Evolutionary conservation across 2,797 vertebrate genomes (phyloP).

Genomic region (Delichon dasypus): DNA sequence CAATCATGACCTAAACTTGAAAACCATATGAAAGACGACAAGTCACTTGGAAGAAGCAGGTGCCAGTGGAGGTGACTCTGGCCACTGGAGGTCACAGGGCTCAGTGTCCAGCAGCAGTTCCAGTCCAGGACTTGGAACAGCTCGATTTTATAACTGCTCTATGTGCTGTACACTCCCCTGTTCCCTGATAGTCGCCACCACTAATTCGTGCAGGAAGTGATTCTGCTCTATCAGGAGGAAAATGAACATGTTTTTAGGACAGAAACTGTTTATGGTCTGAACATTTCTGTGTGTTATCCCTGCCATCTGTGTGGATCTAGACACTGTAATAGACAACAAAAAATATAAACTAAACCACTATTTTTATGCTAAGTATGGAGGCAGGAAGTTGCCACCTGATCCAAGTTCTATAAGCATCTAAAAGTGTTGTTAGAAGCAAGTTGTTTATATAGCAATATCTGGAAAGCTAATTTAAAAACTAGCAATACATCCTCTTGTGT

Average conservation of each 20-base stretch:
- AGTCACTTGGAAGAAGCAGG: background rate
- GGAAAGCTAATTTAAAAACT: background rate
- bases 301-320: background rate
- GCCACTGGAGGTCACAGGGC: accelerated
- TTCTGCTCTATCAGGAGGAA: background rate
- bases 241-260: background rate
- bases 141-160: background rate
- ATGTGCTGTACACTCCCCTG: background rate
- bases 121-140: background rate
- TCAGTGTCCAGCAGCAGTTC: background rate
- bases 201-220: background rate
- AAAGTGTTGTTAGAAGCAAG: background rate
- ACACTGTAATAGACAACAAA: background rate
- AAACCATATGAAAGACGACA: background rate
- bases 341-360: background rate
- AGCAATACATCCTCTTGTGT: background rate
- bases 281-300: background rate
- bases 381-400: background rate
- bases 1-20: background rate
- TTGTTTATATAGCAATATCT: background rate
- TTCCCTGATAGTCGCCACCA: background rate
- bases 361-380: background rate
- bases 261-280: background rate
- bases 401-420: background rate
- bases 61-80: background rate